Conservation (phyloP, 2,113 vertebrate genomes). For the Physeter macrocephalus region DNA sequence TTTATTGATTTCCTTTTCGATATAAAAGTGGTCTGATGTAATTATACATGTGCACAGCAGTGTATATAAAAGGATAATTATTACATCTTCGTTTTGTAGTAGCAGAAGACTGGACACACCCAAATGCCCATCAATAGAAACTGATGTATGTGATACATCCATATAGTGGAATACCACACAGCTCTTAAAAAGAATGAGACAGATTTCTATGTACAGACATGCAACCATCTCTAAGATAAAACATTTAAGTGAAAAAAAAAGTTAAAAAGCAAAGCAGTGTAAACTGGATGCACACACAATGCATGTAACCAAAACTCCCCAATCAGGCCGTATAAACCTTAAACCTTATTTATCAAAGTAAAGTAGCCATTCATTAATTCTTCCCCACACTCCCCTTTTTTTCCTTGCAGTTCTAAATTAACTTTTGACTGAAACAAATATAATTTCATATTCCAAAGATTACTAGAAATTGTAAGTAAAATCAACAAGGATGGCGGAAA, state of each 20-base stretch:
- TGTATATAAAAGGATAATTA: neutral
- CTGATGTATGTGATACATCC: neutral
- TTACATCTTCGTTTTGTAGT: neutral
- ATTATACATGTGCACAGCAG: neutral
- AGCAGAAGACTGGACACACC: neutral
- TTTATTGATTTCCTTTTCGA: neutral
- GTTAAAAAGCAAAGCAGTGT: neutral
- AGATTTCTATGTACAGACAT: neutral
- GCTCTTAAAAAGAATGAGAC: neutral
- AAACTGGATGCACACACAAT: neutral
- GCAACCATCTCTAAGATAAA: neutral
- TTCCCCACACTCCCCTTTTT: neutral
- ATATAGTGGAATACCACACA: neutral
- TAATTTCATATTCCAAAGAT: conserved; percentile 39
- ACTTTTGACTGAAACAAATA: neutral
- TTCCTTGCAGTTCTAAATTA: neutral
- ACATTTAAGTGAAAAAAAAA: neutral
- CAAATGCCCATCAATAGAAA: neutral
- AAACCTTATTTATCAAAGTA: neutral
- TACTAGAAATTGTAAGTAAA: neutral
- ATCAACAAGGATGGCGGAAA: neutral
- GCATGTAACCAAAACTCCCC: neutral
- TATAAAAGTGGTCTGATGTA: neutral
- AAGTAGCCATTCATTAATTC: neutral
- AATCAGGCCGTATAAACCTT: neutral